Evolutionary conservation across 2,797 vertebrate genomes (phyloP).

Genomic region (Podargus strigoides): DNA sequence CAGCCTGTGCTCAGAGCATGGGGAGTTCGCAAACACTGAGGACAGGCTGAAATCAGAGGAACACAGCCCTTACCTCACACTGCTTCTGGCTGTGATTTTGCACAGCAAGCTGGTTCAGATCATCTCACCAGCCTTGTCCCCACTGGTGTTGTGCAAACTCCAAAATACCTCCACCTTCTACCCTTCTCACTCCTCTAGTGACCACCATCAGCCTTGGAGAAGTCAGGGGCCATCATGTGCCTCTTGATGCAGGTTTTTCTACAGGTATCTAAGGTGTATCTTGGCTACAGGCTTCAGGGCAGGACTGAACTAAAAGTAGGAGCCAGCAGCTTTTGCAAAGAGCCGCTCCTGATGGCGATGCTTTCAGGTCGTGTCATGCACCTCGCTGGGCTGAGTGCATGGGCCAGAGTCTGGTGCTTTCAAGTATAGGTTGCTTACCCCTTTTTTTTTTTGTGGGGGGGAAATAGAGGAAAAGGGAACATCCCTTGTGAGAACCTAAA

Average conservation of each 20-base stretch:
- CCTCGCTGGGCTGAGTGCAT: neutral
- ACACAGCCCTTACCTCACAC: neutral
- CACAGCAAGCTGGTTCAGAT: neutral
- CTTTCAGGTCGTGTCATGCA: neutral
- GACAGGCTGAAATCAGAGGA: neutral
- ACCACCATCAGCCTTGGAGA: neutral
- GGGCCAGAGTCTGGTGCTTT: neutral
- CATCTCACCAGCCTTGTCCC: rapidly evolving
- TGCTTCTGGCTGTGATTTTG: neutral
- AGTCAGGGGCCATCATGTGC: neutral
- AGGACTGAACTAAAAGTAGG: neutral
- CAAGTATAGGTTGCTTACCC: neutral
- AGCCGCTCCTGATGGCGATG: neutral
- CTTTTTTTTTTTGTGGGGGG: neutral
- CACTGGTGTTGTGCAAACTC: neutral
- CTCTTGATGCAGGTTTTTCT: neutral
- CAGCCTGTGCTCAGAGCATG: rapidly evolving
- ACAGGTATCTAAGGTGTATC: neutral
- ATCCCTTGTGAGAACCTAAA: neutral
- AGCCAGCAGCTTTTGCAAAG: neutral
- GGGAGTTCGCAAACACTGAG: rapidly evolving
- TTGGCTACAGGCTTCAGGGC: neutral
- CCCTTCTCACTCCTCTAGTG: neutral
- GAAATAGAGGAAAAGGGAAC: neutral
- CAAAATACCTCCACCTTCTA: neutral